A percentile compares a stretch with the other conserved stretches of the same genome.
These are phyloP conservation scores for Hydroisotoma schaefferi DNA, from an alignment of 2,888 invertebrate species.

Conservation along the genomic window DNA sequence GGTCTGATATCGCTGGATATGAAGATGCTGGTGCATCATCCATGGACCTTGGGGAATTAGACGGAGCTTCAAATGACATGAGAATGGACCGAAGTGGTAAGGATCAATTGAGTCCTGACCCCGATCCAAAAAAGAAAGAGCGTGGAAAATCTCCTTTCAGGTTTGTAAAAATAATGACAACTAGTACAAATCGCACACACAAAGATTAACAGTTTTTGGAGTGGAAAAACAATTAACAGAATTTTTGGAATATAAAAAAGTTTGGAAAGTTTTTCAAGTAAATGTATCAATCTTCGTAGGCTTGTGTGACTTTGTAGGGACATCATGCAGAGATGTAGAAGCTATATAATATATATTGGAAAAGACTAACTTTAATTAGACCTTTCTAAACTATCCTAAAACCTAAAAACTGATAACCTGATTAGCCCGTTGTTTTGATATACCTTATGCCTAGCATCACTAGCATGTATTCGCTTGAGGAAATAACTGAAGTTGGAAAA, in stretches of 20 bases:
- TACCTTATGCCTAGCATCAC: slow-evolving; percentile 3
- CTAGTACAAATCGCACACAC: neutral
- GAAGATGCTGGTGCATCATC: slow-evolving; percentile 26
- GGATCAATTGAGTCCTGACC: slow-evolving; percentile 42
- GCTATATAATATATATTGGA: too few species aligned
- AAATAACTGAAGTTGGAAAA: slow-evolving; percentile 47
- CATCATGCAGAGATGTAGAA: too few species aligned
- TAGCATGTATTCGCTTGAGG: slow-evolving; percentile 49
- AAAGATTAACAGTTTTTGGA: too few species aligned
- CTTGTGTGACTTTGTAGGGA: too few species aligned
- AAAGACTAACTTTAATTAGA: neutral
- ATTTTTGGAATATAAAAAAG: neutral
- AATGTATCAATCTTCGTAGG: too few species aligned
- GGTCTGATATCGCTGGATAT: slow-evolving; percentile 30
- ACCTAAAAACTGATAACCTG: slow-evolving; percentile 1
- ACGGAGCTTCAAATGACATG: slow-evolving; percentile 74
- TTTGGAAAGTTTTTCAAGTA: neutral
- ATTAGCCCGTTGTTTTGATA: slow-evolving; percentile 1
- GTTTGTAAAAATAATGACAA: slow-evolving; percentile 60
- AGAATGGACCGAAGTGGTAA: slow-evolving; percentile 56
- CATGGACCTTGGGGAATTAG: slow-evolving; percentile 55
- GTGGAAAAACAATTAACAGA: neutral
- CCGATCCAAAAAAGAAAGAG: slow-evolving; percentile 63
- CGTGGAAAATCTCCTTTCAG: slow-evolving; percentile 89
- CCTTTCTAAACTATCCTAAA: neutral